phyloP scores from a whole-genome alignment of 2,113 vertebrate genomes.

The Stictonetta naevosa region DNA sequence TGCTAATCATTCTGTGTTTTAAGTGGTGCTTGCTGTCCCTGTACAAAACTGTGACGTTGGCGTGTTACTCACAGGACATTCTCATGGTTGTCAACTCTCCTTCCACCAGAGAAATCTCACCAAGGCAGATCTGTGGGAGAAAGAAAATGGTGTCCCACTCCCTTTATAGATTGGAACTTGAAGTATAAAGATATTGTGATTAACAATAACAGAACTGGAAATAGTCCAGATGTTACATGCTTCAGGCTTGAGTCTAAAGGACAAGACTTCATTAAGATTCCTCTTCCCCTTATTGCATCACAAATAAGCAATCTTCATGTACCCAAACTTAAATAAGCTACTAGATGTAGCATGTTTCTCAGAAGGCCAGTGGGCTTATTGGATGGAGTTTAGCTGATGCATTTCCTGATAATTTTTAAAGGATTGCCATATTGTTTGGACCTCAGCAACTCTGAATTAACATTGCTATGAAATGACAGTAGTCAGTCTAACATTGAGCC shows the following conservation, averaged over 20 bases:
- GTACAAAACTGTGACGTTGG: rapidly evolving
- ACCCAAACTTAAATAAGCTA: neutral
- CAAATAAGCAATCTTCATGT: neutral
- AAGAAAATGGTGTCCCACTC: neutral
- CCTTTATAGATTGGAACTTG: neutral
- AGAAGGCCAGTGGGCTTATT: neutral
- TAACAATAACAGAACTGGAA: neutral
- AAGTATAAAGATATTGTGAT: neutral
- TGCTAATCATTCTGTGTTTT: rapidly evolving
- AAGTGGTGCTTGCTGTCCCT: neutral
- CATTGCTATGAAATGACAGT: neutral
- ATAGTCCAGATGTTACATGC: neutral
- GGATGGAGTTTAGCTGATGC: neutral
- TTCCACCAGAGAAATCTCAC: neutral
- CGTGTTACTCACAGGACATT: neutral
- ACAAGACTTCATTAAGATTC: neutral
- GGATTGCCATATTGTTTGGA: neutral
- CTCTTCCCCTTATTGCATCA: neutral
- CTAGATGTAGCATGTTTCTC: neutral
- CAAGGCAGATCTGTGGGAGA: neutral
- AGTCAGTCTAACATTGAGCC: neutral
- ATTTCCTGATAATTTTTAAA: neutral
- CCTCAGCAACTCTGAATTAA: neutral
- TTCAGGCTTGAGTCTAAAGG: neutral
- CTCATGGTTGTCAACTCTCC: neutral